Base-by-base conservation (phyloP, 2,113 vertebrate genomes). In the Sardina pilchardus region DNA sequence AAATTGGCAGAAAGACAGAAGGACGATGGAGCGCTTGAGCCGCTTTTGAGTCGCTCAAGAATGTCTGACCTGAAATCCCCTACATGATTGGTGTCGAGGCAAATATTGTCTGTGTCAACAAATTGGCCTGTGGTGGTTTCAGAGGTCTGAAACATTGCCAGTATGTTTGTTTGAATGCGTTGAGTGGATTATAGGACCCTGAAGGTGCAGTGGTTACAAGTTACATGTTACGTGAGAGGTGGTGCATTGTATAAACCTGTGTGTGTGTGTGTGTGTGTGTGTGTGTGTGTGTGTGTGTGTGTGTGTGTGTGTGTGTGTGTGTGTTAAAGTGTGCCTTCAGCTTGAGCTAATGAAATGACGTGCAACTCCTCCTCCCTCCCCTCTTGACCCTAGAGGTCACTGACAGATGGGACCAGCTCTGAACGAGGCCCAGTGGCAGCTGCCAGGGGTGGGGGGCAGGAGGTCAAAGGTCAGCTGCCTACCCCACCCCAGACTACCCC, bases 371-470 rank as follows among this genome's bases (percentile, higher is more conserved):
- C 56, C 85, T 43, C 84, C 81, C 5, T 48, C 26, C 71, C 91
- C 39, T 90, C 93, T 1, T 34, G 63, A 71, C 90, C 91, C 91
- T 88, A 93, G 90, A 94, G 93, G 92, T 92, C 92, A 91, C 86
- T 90, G 88, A 94, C 95, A 96, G 95, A 95, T 96, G 95, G 94
- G 90, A 90, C 90, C 89, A 90, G 89, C 71, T 94, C 92, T 93
- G 89, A 86, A 87, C 92, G 89, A 87, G 92, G 91, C 91, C 89
- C 75, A 63, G 85, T 89, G 90, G 93, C 95, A 96, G 94, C 95
- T 95, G 95, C 91, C 89, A 14, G 83, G 82, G 78, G 53, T 43
- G 14, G 81, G 26, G 56, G 87, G 91, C 92, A 90, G 90, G 67
- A 89, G 94, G 93, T 92, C 93, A 94, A 87, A 94, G 91, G 92